Evolutionary conservation across 2,113 vertebrate genomes (phyloP), one percentile per base, ranked within the genome.

Genomic region (Hippotragus niger): DNA sequence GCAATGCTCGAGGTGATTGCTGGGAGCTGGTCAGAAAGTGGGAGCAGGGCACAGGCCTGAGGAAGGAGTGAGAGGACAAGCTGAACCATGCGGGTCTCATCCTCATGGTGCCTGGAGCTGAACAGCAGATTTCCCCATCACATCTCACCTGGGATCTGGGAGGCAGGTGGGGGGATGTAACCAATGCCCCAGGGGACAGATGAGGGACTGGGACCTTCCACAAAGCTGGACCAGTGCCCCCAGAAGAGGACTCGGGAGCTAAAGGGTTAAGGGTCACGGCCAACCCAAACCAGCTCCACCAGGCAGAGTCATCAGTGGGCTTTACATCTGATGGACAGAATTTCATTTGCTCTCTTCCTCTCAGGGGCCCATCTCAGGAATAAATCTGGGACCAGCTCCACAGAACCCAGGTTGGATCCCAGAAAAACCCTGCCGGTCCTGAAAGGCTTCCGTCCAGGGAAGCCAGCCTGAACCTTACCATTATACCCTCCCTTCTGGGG

Each of bases 231-330:
- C 43, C 60, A 8, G 25, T 5, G n/a, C 3, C 78, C 60, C 23
- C 12, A 43, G 47, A 52, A 40, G 89, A 80, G 19, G 47, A 45
- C 36, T 29, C 5, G 0, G 71, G 58, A 50, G 57, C 19, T 43
- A 45, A 88, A 50, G 91, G 88, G 47, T 88, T 95, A 91, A 97
- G 55, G 57, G 93, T 92, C 81, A 87, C 55, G 31, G 36, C 16
- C 4, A 15, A 45, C 36, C 50, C 5, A 9, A 55, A 84, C 33
- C 47, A 47, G 88, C 74, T 78, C 47, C 43, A 21, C 29, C 74
- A 87, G 88, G 71, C 43, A 19, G 67, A 29, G 50, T 53, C 71
- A 31, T 27, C 45, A 62, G 86, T 17, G 74, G n/a, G 53, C 83
- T 86, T 76, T 7, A 9, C 19, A 0, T 53, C 13, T 60, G 67